Evolutionary conservation across 2,888 invertebrate genomes (phyloP), one percentile per base, ranked within the genome.

Genomic region (Diogma glabrata): DNA sequence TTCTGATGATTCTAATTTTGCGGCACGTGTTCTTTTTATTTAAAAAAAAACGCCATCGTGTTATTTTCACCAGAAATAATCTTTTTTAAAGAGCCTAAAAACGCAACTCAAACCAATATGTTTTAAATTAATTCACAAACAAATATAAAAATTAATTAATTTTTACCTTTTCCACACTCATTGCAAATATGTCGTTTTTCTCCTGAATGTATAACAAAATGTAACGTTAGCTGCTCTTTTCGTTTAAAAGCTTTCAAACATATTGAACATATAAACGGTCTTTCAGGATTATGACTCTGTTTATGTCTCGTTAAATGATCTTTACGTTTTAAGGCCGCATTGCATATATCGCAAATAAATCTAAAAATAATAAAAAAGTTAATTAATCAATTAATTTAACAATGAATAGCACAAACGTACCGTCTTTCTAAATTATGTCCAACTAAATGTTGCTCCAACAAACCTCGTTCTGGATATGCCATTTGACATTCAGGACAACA

Each of bases 341-440:
- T 89, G 64, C 90, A 90, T 49, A 90, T 89, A 69, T 90, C 89
- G 68, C 90, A 90, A 53, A 90, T 86, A 60, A 88, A 90, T n/a
- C n/a, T n/a, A n/a, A n/a, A n/a, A n/a, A n/a, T n/a, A n/a, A n/a
- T n/a, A n/a, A n/a, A n/a, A n/a, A n/a, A n/a, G n/a, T n/a, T n/a
- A n/a, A n/a, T n/a, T n/a, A n/a, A n/a, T n/a, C n/a, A n/a, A n/a
- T n/a, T n/a, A n/a, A n/a, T n/a, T n/a, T n/a, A n/a, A n/a, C n/a
- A n/a, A n/a, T n/a, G n/a, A n/a, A n/a, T n/a, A n/a, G n/a, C n/a
- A n/a, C n/a, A n/a, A n/a, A n/a, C n/a, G n/a, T n/a, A n/a, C 59
- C 84, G 63, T 57, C 89, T 76, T 61, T 90, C 90, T 67, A 89
- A 75, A 38, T 88, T 89, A 63, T 90, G 89, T 0, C 88, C 88